Evolutionary conservation across 2,113 vertebrate species (phyloP).

Genomic region (Oryzias melastigma): DNA sequence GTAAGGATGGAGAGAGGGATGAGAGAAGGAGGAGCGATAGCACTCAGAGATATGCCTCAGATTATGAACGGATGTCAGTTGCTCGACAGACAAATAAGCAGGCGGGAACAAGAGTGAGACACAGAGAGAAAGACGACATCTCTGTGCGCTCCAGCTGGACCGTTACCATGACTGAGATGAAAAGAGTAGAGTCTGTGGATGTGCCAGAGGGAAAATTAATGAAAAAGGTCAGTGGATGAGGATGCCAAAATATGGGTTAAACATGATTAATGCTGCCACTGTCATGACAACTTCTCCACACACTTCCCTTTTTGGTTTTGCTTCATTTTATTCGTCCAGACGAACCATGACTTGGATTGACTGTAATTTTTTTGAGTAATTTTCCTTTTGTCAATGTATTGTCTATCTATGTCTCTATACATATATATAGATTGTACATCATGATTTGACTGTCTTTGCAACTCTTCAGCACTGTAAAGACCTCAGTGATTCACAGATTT

Average conservation of each 20-base stretch:
- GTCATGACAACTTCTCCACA: background rate
- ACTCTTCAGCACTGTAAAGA: background rate
- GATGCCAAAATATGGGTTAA: conserved; percentile 8
- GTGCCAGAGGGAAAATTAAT: conserved; percentile 67
- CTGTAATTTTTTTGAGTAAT: too few species aligned
- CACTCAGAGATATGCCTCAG: conserved; percentile 54
- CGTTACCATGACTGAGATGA: conserved; percentile 58
- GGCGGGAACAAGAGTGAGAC: conserved; percentile 35
- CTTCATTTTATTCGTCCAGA: background rate
- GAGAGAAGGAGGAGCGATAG: conserved; percentile 63
- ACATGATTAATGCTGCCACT: background rate
- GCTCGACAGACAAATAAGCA: conserved; percentile 54
- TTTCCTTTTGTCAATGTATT: too few species aligned
- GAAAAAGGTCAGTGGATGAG: conserved; percentile 73
- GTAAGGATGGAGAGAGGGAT: conserved; percentile 30
- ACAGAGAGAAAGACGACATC: conserved; percentile 25
- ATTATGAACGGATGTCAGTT: conserved; percentile 64
- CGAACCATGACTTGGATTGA: background rate
- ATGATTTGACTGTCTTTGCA: background rate
- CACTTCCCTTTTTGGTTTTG: background rate
- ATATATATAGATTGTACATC: background rate
- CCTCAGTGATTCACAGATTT: background rate
- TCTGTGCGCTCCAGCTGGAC: conserved; percentile 42
- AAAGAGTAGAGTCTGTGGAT: conserved; percentile 59
- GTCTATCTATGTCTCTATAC: too few species aligned